phyloP scores from a whole-genome alignment of 1,140 invertebrate species.

The Danaus plexippus region DNA sequence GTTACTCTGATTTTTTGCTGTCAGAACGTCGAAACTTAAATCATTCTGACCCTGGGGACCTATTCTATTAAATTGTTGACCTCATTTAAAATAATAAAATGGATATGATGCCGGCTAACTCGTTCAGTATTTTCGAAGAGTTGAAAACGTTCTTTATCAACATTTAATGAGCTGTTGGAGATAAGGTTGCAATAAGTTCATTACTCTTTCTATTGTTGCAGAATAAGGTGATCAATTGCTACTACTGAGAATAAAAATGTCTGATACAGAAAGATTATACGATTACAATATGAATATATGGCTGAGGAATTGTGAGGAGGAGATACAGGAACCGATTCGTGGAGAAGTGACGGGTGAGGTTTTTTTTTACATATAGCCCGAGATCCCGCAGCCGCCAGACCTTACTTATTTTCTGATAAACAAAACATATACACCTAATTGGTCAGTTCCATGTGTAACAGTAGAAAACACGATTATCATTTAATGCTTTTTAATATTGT shows the following conservation, averaged over 20 bases:
- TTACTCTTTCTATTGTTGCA: background rate
- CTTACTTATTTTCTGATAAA: background rate
- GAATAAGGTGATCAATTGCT: slow-evolving; percentile 1
- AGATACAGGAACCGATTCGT: slow-evolving; percentile 77
- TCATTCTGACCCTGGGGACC: too few relatives aligned
- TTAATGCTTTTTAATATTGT: too few relatives aligned
- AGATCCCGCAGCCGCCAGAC: background rate
- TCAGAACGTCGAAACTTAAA: too few relatives aligned
- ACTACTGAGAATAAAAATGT: background rate
- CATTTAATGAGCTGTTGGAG: too few relatives aligned
- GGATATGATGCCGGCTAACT: too few relatives aligned
- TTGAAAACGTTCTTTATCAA: too few relatives aligned
- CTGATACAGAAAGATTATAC: slow-evolving; percentile 62
- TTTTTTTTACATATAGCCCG: background rate
- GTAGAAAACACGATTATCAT: too few relatives aligned
- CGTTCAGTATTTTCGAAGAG: too few relatives aligned
- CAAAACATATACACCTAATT: background rate
- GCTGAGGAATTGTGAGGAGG: slow-evolving; percentile 82
- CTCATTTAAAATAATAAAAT: too few relatives aligned
- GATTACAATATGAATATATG: slow-evolving; percentile 81
- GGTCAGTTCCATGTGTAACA: background rate
- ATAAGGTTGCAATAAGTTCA: background rate
- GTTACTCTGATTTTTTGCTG: too few relatives aligned
- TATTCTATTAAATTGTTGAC: too few relatives aligned
- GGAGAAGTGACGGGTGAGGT: slow-evolving; percentile 73